Percentiles rank a stretch among this genome's conserved stretches.
Conservation (phyloP, 2,888 invertebrate species). For the Thyatira batis region DNA sequence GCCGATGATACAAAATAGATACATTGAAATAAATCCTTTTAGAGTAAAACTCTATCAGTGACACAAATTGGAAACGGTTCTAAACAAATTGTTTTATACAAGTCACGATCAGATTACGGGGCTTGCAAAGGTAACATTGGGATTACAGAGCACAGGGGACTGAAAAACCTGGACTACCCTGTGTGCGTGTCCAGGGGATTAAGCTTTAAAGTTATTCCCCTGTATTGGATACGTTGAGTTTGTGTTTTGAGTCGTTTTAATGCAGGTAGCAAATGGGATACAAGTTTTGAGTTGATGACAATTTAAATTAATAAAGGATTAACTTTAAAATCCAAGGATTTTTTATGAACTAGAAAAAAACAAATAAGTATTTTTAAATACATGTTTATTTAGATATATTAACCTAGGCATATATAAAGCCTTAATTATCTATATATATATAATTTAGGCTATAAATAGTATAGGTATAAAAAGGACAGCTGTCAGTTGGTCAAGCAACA, state of each 20-base stretch:
- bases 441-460: too few relatives aligned
- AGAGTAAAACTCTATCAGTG: conserved; percentile 40
- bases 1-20: not conserved
- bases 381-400: too few relatives aligned
- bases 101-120: conserved; percentile 53
- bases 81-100: conserved; percentile 58
- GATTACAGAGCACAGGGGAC: conserved; percentile 36
- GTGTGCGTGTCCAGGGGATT: not conserved
- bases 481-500: too few relatives aligned
- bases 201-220: not conserved
- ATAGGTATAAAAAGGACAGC: too few relatives aligned
- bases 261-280: too few relatives aligned
- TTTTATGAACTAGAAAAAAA: too few relatives aligned
- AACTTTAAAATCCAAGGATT: too few relatives aligned
- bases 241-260: not conserved
- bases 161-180: conserved; percentile 22
- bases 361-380: too few relatives aligned
- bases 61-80: conserved; percentile 53
- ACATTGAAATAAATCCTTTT: conserved; percentile 4
- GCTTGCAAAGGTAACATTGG: conserved; percentile 29
- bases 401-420: too few relatives aligned
- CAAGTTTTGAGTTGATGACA: too few relatives aligned
- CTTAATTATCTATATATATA: too few relatives aligned
- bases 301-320: too few relatives aligned
- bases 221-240: not conserved